phyloP scores from a whole-genome alignment of 2,113 vertebrate species.

The Leptobrachium leishanense region DNA sequence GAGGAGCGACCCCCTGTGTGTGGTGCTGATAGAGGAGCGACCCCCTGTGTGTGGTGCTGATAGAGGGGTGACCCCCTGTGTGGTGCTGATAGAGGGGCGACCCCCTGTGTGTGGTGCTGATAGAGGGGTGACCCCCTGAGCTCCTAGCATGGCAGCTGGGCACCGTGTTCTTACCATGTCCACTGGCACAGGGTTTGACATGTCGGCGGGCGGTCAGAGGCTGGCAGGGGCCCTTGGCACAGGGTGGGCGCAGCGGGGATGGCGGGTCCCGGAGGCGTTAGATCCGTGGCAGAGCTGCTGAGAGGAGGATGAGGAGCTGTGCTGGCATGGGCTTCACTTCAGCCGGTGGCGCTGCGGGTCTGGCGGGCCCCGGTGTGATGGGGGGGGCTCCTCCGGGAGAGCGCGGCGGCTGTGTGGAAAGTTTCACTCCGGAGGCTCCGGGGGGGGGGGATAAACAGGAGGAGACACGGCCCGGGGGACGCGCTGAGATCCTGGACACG shows the following conservation, averaged over 20 bases:
- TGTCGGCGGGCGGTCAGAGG: not conserved
- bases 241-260: not conserved
- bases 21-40: too few species aligned
- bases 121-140: too few species aligned
- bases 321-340: conserved; percentile 8
- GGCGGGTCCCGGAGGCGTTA: not conserved
- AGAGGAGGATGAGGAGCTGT: not conserved
- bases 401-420: conserved; percentile 19
- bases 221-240: not conserved
- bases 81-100: too few species aligned
- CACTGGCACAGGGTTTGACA: conserved; percentile 34
- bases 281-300: conserved; percentile 13
- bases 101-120: too few species aligned
- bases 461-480: not conserved
- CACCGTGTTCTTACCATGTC: conserved; percentile 36
- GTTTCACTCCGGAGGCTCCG: conserved; percentile 35
- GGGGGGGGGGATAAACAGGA: conserved; percentile 10
- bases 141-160: not conserved
- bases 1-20: too few species aligned
- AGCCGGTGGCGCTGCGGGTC: not conserved
- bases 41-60: too few species aligned
- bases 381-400: too few species aligned
- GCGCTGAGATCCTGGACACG: not conserved
- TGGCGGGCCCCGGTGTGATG: not conserved
- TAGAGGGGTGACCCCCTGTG: too few species aligned